A percentile compares a stretch with the other conserved stretches of the same genome.
Conservation (phyloP, 2,797 vertebrate genomes). For the Chelidonichthys spinosus region DNA sequence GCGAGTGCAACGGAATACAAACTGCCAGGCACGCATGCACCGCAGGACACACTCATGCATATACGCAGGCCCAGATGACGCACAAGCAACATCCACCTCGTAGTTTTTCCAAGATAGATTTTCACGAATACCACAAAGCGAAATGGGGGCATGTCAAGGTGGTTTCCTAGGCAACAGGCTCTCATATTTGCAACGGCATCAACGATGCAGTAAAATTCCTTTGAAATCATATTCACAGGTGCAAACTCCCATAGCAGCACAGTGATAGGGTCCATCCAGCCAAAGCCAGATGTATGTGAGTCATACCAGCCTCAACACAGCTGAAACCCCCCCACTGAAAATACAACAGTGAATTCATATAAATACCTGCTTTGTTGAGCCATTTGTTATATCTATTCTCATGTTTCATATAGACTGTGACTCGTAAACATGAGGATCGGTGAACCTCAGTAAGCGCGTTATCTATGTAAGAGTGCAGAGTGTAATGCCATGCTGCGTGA, state of each 20-base stretch:
- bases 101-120: conserved; percentile 28
- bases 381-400: background rate
- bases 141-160: conserved; percentile 60
- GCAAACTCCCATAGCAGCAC: conserved; percentile 34
- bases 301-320: conserved; percentile 29
- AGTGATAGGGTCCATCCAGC: conserved; percentile 30
- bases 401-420: background rate
- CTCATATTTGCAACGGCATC: conserved; percentile 44
- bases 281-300: conserved; percentile 31
- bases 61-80: background rate
- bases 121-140: conserved; percentile 28
- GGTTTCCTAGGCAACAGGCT: conserved; percentile 78
- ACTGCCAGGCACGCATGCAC: background rate
- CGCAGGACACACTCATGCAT: background rate
- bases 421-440: conserved; percentile 1
- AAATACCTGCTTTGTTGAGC: background rate
- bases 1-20: conserved; percentile 19
- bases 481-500: conserved; percentile 52
- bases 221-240: conserved; percentile 44
- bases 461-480: conserved; percentile 8
- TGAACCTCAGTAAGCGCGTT: conserved; percentile 5
- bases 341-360: background rate
- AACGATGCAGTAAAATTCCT: conserved; percentile 46
- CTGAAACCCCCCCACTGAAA: background rate
- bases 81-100: background rate